Conservation (phyloP, 2,797 vertebrate genomes). For the Danio aesculapii region DNA sequence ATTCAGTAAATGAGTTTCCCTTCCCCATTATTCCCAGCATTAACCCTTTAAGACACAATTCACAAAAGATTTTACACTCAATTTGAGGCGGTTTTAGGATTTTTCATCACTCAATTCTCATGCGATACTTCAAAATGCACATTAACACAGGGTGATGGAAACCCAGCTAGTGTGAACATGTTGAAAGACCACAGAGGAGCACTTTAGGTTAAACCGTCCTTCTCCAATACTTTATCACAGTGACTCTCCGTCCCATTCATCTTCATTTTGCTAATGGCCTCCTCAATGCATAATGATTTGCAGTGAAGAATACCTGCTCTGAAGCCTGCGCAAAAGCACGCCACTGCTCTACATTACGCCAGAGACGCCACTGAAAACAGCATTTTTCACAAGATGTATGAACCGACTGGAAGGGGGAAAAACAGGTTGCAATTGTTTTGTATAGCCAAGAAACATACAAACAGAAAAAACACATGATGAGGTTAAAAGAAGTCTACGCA, state of each 20-base stretch:
- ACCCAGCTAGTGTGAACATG: constrained; percentile 42
- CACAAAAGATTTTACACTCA: too few species aligned
- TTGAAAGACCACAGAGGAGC: constrained; percentile 60
- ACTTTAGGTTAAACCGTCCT: constrained; percentile 69
- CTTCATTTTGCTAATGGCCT: constrained; percentile 85
- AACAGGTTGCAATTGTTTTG: not conserved
- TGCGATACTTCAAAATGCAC: too few species aligned
- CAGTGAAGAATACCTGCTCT: constrained; percentile 80
- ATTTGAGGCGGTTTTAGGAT: too few species aligned
- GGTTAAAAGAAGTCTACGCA: not conserved
- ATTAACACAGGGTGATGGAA: too few species aligned
- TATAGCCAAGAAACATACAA: not conserved
- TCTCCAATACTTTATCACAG: constrained; percentile 77
- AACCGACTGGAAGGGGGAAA: constrained; percentile 51
- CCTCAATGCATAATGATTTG: constrained; percentile 87
- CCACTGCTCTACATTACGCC: constrained; percentile 67
- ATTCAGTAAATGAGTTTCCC: too few species aligned
- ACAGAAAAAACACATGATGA: not conserved
- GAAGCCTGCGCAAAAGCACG: constrained; percentile 77
- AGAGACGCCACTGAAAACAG: constrained; percentile 60
- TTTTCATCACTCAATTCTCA: too few species aligned
- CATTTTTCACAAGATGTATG: constrained; percentile 77
- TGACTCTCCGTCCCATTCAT: constrained; percentile 73
- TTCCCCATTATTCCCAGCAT: too few species aligned
- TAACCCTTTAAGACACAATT: too few species aligned